Evolutionary conservation across 2,113 vertebrate species (phyloP), one percentile per base, ranked within the genome.

Genomic region (Candoia aspera): DNA sequence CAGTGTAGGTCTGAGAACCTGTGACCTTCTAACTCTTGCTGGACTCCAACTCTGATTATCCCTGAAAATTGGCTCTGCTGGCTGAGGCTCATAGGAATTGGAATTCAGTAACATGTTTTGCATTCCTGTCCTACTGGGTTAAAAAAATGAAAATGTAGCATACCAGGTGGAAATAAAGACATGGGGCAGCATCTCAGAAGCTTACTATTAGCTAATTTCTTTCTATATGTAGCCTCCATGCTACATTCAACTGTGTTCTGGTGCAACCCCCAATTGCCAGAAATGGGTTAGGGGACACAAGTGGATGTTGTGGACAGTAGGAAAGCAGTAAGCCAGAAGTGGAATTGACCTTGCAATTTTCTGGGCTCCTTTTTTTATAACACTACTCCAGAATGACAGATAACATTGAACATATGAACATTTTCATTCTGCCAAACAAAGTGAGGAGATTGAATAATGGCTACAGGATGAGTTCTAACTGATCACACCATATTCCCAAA

Each of bases 401-500:
- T 53, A 68, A 64, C 53, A 4, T 21, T 68, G 60, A 68, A 55
- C 23, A 57, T 87, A 73, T 92, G 91, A n/a, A 17, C 42, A 73
- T 37, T 33, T 88, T 62, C 23, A 21, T 49, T 62, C 58, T 11
- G 79, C 4, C 33, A 53, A 33, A 93, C 86, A 85, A 6, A 59
- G n/a, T 9, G 85, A 92, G 89, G 68, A 95, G 92, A 96, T 94
- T 94, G 93, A 95, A 94, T 91, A 94, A 95, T 91, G 62, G 12
- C 29, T 94, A 89, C 11, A 84, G 90, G 88, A 84, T 92, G 87
- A 86, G 68, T 96, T 96, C 95, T 95, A 93, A 96, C 94, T 93
- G 88, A 58, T 8, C 83, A 94, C 26, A 94, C 19, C 92, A 94
- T 96, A 79, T 94, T 94, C 95, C 92, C 92, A 89, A 87, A 93